Conservation (phyloP, 2,888 invertebrate species). For the Rhogogaster chlorosoma region DNA sequence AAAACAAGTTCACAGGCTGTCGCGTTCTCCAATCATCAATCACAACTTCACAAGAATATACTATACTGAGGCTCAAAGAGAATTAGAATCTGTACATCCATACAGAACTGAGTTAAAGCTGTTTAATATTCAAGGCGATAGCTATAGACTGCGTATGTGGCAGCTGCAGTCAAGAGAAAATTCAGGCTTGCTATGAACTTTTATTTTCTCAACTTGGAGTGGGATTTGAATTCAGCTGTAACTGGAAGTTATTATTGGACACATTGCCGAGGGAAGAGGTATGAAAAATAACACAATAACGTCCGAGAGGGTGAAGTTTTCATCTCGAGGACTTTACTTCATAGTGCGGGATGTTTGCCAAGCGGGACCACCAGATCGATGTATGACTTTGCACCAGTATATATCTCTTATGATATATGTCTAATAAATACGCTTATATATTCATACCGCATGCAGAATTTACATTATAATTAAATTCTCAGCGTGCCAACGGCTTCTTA, state of each 20-base stretch:
- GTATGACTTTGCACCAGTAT: slow-evolving; percentile 12
- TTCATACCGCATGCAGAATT: slow-evolving; percentile 50
- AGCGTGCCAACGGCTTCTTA: slow-evolving; percentile 42
- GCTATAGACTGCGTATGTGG: neutral
- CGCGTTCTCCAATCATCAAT: neutral
- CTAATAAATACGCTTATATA: slow-evolving; percentile 45
- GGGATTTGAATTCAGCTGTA: neutral
- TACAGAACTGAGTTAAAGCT: slow-evolving; percentile 2
- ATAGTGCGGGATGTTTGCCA: slow-evolving; percentile 65
- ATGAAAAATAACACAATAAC: slow-evolving; percentile 20
- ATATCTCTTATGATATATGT: slow-evolving; percentile 4
- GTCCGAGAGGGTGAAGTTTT: neutral
- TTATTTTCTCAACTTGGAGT: slow-evolving; percentile 5
- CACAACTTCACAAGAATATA: neutral
- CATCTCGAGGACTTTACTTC: slow-evolving; percentile 23
- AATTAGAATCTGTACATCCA: neutral
- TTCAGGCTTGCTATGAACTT: neutral
- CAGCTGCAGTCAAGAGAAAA: slow-evolving; percentile 23
- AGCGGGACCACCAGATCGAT: slow-evolving; percentile 58
- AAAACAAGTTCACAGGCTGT: neutral
- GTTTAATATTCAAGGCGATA: slow-evolving; percentile 26
- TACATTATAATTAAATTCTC: slow-evolving; percentile 56
- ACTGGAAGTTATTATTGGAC: slow-evolving; percentile 9
- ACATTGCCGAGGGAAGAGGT: neutral
- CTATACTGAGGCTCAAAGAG: neutral